Conservation (phyloP, 2,888 invertebrate genomes). For the Helleia helle region DNA sequence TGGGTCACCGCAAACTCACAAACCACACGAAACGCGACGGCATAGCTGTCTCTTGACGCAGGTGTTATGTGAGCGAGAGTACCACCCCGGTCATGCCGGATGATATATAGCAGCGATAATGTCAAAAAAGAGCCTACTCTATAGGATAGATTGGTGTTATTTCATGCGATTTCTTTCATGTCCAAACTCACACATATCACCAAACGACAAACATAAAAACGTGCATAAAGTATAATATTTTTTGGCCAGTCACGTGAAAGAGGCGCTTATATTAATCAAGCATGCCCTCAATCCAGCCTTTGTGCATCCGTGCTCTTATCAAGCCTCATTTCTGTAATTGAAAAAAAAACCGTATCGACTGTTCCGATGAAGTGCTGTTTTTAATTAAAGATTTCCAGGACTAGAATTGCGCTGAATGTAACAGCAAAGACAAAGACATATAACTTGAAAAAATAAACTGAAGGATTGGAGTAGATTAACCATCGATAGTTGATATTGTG, state of each 20-base stretch:
- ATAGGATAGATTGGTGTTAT: too few relatives aligned
- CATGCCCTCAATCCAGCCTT: not conserved
- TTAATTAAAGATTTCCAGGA: conserved; percentile 8
- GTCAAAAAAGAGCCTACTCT: too few relatives aligned
- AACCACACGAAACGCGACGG: too few relatives aligned
- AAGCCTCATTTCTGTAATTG: conserved; percentile 5
- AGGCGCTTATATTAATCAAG: not conserved
- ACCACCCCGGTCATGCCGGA: too few relatives aligned
- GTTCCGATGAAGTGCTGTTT: conserved; percentile 4
- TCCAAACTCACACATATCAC: too few relatives aligned
- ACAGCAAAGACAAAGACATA: not conserved
- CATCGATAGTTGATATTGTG: not conserved
- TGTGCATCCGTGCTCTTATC: conserved; percentile 1
- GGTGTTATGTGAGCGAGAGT: too few relatives aligned
- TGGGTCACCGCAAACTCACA: too few relatives aligned
- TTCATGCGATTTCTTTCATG: too few relatives aligned
- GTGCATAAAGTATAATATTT: not conserved
- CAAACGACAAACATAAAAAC: too few relatives aligned
- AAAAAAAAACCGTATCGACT: conserved; percentile 3
- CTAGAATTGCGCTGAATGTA: not conserved
- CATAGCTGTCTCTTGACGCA: too few relatives aligned
- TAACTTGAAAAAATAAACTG: not conserved
- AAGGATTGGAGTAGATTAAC: not conserved
- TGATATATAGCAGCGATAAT: too few relatives aligned
- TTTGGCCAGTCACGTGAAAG: too few relatives aligned